These are phyloP conservation scores for Leptodactylus fallax DNA, from an alignment of 2,797 vertebrate species.

Conservation along the genomic window DNA sequence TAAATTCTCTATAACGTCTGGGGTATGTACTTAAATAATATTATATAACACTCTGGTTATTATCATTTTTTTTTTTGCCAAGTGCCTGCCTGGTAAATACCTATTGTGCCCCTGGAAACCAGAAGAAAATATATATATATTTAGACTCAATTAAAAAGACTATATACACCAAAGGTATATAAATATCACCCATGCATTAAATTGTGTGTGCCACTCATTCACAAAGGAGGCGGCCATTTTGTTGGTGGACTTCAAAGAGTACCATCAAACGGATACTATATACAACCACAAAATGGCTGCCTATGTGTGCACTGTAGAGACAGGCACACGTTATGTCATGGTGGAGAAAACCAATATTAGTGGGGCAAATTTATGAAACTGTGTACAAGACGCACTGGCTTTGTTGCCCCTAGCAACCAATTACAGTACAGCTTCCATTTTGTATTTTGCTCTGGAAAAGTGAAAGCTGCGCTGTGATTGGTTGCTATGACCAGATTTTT, in stretches of 20 bases:
- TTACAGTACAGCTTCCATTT: no score
- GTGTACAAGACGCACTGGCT: background rate
- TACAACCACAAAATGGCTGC: background rate
- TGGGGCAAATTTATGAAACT: background rate
- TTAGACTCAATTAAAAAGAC: constrained; percentile 20
- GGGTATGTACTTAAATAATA: background rate
- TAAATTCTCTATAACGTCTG: constrained; percentile 29
- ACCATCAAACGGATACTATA: background rate
- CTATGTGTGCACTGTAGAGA: background rate
- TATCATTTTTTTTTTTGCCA: constrained; percentile 6
- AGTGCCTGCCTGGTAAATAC: constrained; percentile 40
- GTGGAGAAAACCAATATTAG: background rate
- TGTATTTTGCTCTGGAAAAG: no score
- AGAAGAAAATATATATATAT: constrained; percentile 44
- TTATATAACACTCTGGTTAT: constrained; percentile 25
- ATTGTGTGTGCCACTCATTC: background rate
- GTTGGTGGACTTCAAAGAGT: background rate
- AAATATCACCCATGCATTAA: constrained; percentile 49
- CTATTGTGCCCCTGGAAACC: constrained; percentile 21
- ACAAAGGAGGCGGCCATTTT: constrained; percentile 6
- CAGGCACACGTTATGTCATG: background rate
- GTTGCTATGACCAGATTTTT: background rate
- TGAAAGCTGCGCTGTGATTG: background rate
- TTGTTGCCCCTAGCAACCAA: background rate
- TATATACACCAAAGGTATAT: constrained; percentile 57